Base-by-base conservation (phyloP, 2,797 vertebrate genomes). In the Microhierax caerulescens region DNA sequence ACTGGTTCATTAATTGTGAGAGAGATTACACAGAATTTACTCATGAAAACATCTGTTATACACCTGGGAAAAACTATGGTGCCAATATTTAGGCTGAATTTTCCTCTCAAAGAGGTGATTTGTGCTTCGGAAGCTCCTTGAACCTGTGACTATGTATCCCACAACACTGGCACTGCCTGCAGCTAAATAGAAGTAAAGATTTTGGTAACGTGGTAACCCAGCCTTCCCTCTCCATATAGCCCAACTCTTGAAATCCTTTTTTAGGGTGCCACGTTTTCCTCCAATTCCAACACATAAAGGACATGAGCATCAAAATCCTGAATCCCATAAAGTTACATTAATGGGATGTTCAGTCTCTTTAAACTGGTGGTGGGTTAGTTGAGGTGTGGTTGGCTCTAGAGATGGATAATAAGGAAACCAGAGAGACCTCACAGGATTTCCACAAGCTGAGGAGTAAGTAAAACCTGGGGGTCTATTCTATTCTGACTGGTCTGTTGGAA, bases 281-380 rank as follows among this genome's bases (percentile, higher is more conserved):
- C 63, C 24, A 53, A 23, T 57, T 67, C 5, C 24, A 53, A 17
- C 1, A 9, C 7, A 34, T 23, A 83, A 80, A 93, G 15, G 15
- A 22, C 17, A 22, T 9, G 13, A 72, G 4, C 7, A 37, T 22
- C 24, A 68, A 80, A 76, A 8, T 4, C 7, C 11, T 47, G 12
- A 75, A 27, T 37, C 53, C 15, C 37, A 48, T 19, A 16, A 18
- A 5, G 2, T 70, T 60, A 10, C 13, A 79, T 61, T 54, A 43
- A 27, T 24, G 17, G 3, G 4, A 0, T 45, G 3, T 32, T 41
- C 5, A 1, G 24, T 57, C 24, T 74, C 48, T 75, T 67, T 13
- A 48, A 25, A n/a, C 14, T 39, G 5, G 2, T 17, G 45, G 21
- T 67, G 34, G 7, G 3, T 70, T 41, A 37, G 7, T 13, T 6